These are phyloP conservation scores for Leptura quadrifasciata DNA, from an alignment of 2,888 invertebrate genomes.

Conservation along the genomic window DNA sequence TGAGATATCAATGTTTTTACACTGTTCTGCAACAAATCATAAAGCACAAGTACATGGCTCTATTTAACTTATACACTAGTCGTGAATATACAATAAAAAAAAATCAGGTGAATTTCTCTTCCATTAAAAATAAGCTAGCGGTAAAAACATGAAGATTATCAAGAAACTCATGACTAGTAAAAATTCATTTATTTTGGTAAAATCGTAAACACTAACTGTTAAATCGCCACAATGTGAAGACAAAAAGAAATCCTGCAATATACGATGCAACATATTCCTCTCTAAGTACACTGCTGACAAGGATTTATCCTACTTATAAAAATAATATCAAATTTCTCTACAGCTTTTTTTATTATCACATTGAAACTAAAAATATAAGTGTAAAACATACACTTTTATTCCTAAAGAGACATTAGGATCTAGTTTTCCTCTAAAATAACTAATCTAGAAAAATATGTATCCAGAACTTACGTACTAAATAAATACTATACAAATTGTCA, in stretches of 20 bases:
- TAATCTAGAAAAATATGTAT: constrained; percentile 55
- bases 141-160: constrained; percentile 13
- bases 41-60: neutral
- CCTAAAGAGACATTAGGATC: constrained; percentile 33
- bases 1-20: neutral
- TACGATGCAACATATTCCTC: constrained; percentile 40
- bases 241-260: constrained; percentile 33
- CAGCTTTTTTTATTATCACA: constrained; percentile 53
- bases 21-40: neutral
- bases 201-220: constrained; percentile 27
- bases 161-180: constrained; percentile 39
- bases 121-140: neutral
- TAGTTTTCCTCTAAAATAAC: constrained; percentile 41
- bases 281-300: constrained; percentile 55
- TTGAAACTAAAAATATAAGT: constrained; percentile 53
- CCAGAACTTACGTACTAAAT: constrained; percentile 54
- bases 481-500: constrained; percentile 62
- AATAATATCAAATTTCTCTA: constrained; percentile 58
- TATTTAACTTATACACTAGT: neutral
- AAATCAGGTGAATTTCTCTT: constrained; percentile 7
- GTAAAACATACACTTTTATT: constrained; percentile 39
- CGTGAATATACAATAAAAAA: neutral
- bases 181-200: constrained; percentile 39
- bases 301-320: constrained; percentile 52
- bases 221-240: constrained; percentile 23